These are phyloP conservation scores for Parasteatoda tepidariorum DNA, from an alignment of 1,140 invertebrate species.

Conservation along the genomic window DNA sequence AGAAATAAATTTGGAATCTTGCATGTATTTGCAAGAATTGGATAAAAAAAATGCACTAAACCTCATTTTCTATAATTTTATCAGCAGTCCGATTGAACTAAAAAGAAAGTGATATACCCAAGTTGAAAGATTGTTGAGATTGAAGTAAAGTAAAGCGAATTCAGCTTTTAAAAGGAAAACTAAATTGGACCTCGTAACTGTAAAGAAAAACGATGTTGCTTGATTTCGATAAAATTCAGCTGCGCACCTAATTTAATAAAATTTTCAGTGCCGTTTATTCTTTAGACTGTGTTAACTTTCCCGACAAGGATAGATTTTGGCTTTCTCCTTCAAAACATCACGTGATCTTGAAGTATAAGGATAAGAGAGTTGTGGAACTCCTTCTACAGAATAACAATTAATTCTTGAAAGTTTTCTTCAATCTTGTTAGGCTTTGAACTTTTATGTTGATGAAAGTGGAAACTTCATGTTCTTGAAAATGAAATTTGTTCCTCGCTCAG, in stretches of 20 bases:
- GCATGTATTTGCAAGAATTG: too few relatives aligned
- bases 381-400: neutral
- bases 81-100: too few relatives aligned
- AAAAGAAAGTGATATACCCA: neutral
- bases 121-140: neutral
- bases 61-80: too few relatives aligned
- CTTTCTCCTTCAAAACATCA: neutral
- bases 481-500: too few relatives aligned
- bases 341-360: neutral
- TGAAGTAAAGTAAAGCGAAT: neutral
- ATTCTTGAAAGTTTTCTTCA: neutral
- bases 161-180: neutral
- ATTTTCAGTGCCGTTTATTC: neutral
- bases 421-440: neutral
- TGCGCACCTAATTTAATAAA: slow-evolving; percentile 10
- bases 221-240: slow-evolving; percentile 6
- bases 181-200: neutral
- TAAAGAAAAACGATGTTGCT: neutral
- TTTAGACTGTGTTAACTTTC: neutral
- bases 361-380: neutral
- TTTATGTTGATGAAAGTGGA: neutral
- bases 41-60: too few relatives aligned
- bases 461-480: too few relatives aligned
- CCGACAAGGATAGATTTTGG: neutral
- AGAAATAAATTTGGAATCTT: too few relatives aligned